Conservation (phyloP, 1,140 invertebrate genomes). For the Colletes latitarsis region DNA sequence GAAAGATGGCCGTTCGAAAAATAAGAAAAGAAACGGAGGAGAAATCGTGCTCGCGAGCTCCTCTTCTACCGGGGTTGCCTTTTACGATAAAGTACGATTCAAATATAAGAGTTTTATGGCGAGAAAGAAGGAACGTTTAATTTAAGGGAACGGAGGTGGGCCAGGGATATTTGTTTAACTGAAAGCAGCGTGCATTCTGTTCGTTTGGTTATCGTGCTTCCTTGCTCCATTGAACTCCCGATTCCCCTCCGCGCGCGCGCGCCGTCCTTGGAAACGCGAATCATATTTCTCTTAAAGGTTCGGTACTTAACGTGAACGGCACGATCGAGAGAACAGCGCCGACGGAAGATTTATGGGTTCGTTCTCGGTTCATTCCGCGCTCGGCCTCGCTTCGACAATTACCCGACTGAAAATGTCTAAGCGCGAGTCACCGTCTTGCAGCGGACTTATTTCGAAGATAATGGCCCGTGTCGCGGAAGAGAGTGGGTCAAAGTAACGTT, state of each 20-base stretch:
- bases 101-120: neutral
- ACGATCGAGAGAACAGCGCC: slow-evolving; percentile 5
- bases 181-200: slow-evolving; percentile 28
- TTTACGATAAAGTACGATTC: neutral
- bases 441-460: slow-evolving; percentile 16
- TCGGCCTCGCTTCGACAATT: slow-evolving; percentile 41
- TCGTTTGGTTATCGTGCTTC: neutral
- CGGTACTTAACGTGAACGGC: slow-evolving; percentile 57
- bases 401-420: slow-evolving; percentile 25
- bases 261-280: slow-evolving; percentile 16
- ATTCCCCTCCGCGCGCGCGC: neutral
- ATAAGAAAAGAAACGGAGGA: neutral
- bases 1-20: neutral
- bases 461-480: neutral
- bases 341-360: slow-evolving; percentile 55
- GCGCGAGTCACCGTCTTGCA: slow-evolving; percentile 25
- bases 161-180: slow-evolving; percentile 50
- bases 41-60: slow-evolving; percentile 10
- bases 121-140: slow-evolving; percentile 12
- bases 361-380: neutral
- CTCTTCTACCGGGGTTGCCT: neutral
- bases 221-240: slow-evolving; percentile 35
- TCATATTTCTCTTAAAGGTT: slow-evolving; percentile 66
- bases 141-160: neutral
- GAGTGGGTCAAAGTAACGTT: slow-evolving; percentile 5